Percentiles rank a stretch among this genome's conserved stretches.
phyloP scores from a whole-genome alignment of 2,888 invertebrate genomes.

The Caenorhabditis uteleia region DNA sequence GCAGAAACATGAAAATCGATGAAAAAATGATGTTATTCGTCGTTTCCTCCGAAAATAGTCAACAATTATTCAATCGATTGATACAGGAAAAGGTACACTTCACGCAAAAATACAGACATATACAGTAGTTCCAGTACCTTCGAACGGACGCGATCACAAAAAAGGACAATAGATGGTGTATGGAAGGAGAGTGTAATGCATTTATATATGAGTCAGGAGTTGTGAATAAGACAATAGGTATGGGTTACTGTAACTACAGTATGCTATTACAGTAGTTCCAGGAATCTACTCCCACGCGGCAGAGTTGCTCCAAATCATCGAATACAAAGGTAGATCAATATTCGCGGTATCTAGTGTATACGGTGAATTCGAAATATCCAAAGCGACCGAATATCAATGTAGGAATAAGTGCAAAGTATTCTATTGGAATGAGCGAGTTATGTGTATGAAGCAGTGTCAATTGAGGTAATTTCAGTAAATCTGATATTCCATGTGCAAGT shows the following conservation, averaged over 20 bases:
- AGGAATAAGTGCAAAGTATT: slow-evolving; percentile 32
- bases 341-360: slow-evolving; percentile 41
- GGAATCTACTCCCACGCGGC: slow-evolving; percentile 43
- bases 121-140: slow-evolving; percentile 11
- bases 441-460: slow-evolving; percentile 37
- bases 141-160: slow-evolving; percentile 9
- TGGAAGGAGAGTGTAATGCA: slow-evolving; percentile 47
- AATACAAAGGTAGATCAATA: slow-evolving; percentile 30
- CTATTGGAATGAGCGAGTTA: slow-evolving; percentile 27
- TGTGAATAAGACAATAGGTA: slow-evolving; percentile 32
- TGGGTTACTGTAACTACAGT: no score
- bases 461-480: slow-evolving; percentile 21
- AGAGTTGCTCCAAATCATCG: slow-evolving; percentile 42
- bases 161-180: slow-evolving; percentile 32
- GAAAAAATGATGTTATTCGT: slow-evolving; percentile 44
- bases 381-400: slow-evolving; percentile 24
- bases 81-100: slow-evolving; percentile 13
- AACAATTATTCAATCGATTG: slow-evolving; percentile 16
- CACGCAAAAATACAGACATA: neutral
- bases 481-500: neutral
- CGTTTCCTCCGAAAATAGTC: slow-evolving; percentile 15
- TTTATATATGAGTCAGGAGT: slow-evolving; percentile 23
- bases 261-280: neutral
- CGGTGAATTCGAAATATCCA: slow-evolving; percentile 35
- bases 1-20: slow-evolving; percentile 24